These are phyloP conservation scores for Mirounga angustirostris DNA, from an alignment of 2,113 vertebrate genomes.

Conservation along the genomic window DNA sequence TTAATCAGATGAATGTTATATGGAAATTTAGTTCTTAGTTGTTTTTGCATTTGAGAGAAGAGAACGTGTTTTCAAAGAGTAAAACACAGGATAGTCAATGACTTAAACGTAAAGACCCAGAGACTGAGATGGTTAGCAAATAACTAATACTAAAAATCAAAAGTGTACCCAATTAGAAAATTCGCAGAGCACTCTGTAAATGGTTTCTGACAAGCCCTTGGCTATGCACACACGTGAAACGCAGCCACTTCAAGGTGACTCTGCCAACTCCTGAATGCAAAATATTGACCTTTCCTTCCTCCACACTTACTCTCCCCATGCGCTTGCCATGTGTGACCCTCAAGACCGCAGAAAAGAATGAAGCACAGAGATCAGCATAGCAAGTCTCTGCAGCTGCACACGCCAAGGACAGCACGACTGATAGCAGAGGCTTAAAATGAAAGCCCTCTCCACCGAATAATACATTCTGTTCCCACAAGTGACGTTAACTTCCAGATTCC, in stretches of 20 bases:
- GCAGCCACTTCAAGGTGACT: background rate
- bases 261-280: background rate
- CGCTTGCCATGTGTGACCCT: constrained; percentile 5
- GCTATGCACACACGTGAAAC: background rate
- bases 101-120: background rate
- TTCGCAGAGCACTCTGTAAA: background rate
- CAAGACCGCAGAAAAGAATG: background rate
- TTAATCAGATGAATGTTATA: background rate
- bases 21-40: background rate
- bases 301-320: background rate
- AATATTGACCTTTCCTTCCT: background rate
- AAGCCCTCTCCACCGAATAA: constrained; percentile 56
- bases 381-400: background rate
- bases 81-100: background rate
- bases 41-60: background rate
- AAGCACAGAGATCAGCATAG: background rate
- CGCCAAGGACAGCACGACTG: constrained; percentile 41
- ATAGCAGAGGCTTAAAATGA: constrained; percentile 10
- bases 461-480: constrained; percentile 66
- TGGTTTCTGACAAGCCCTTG: background rate
- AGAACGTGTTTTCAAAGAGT: background rate
- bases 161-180: background rate
- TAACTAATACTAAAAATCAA: background rate
- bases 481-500: constrained; percentile 51
- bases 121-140: background rate